Base-by-base conservation (phyloP, 2,888 invertebrate genomes). In the Drosophila birchii region DNA sequence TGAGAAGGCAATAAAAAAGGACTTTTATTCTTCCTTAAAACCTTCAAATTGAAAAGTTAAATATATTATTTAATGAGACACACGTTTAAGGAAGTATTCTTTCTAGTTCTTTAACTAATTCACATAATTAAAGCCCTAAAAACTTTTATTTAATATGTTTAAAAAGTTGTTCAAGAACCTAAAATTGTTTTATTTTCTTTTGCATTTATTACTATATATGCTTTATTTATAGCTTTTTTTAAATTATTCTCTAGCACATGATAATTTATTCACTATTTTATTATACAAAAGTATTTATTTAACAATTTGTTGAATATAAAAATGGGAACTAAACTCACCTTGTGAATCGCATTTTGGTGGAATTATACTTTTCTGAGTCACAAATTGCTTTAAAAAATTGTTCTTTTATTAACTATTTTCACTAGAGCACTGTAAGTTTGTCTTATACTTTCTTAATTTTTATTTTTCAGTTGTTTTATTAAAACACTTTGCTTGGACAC, bases 301-400 rank as follows among this genome's bases (percentile, higher is more conserved):
- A 38, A 38, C 5, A 38, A 4, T 36, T 36, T 4, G 14, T 14
- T 0, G 5, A 36, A n/a, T 20, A 14, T 20, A 14, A 38, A 45
- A 18, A 16, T 12, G 11, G 36, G 5, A 51, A 45, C n/a, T 5
- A 12, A 29, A 26, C 76, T 78, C 78, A 90, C 90, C 76, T 90
- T 75, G 81, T 80, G 54, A 82, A 90, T 71, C 89, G 87, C 89
- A 89, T 90, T 64, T 80, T 90, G 62, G 57, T 34, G 7, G 6
- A 43, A 8, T 20, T 29, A 26, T 16, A 12, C n/a, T 41, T 16
- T 34, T 51, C 2, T 8, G n/a, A 38, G 38, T 20, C 51, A 53
- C 16, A 29, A 23, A 34, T 2, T 9, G 20, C n/a, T n/a, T 29
- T 14, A 0, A 23, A 11, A 11, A 14, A 57, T 18, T 63, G 20